Base-by-base conservation (phyloP, 2,888 invertebrate species). In the Embidobia sp. region DNA sequence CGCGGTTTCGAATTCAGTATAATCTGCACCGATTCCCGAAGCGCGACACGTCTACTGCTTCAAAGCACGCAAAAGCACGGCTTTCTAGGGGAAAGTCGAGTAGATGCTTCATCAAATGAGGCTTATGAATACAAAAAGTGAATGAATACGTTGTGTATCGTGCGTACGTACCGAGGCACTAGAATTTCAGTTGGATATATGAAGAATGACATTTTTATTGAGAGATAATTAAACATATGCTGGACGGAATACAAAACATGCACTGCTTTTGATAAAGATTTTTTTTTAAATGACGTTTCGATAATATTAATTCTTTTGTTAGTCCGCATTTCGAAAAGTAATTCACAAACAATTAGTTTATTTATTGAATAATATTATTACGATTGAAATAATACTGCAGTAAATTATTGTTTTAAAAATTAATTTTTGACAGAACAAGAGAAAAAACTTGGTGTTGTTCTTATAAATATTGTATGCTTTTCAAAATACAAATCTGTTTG, bases 1-100 rank as follows among this genome's bases (percentile, higher is more conserved):
- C 72, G 66, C 77, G 72, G 77, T 70, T 77, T 77, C 77, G 72
- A 70, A 72, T 77, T 72, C 55, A 42, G 77, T 72, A 72, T 64
- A 64, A 49, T 72, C 70, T 66, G 59, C 61, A 35, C 77, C 70
- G 77, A 77, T 77, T 77, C 77, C 77, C 77, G 72, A 66, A 77
- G 77, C 72, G 72, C 77, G 66, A 72, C 61, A 72, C 61, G 72
- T 77, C 66, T 72, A 49, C 70, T 77, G 66, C 67, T 53, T 61
- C 35, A 59, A 64, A 72, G 70, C 66, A 66, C 55, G 72, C 70
- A 44, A 59, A 59, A 61, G 49, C 48, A 44, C 42, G 33, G 42
- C 53, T 57, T 67, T 66, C 26, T 37, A 40, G 22, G 35, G 42
- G 51, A 66, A 64, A 64, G 59, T 64, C 53, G 59, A 35, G 44